Conservation (phyloP, 2,888 invertebrate genomes). For the Drosophila merina region DNA sequence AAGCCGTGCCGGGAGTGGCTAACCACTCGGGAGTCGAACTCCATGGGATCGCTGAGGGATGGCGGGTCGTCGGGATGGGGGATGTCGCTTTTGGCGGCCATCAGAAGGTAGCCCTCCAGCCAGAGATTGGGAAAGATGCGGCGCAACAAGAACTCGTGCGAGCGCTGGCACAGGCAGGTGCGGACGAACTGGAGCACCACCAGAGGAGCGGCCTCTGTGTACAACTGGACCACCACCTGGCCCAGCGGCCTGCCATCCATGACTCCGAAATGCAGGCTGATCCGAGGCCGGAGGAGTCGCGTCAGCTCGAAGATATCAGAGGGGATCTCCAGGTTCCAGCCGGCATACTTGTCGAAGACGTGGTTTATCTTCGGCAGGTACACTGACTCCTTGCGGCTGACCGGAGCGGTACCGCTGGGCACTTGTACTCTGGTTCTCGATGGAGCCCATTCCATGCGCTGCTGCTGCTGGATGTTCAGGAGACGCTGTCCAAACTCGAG, state of each 20-base stretch:
- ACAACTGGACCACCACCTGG: slow-evolving; percentile 65
- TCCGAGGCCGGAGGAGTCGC: slow-evolving; percentile 62
- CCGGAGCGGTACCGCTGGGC: not conserved
- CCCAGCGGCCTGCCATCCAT: slow-evolving; percentile 61
- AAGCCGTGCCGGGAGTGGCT: slow-evolving; percentile 46
- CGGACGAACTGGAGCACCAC: slow-evolving; percentile 69
- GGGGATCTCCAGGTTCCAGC: slow-evolving; percentile 37
- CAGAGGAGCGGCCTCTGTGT: slow-evolving; percentile 72
- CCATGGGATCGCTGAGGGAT: slow-evolving; percentile 31
- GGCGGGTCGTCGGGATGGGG: not conserved
- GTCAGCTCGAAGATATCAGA: slow-evolving; percentile 4
- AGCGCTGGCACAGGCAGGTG: slow-evolving; percentile 43
- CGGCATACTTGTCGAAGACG: slow-evolving; percentile 41
- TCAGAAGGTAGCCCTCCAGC: slow-evolving; percentile 64
- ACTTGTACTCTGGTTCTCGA: too few species aligned
- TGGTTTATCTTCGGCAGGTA: not conserved
- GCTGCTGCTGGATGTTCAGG: slow-evolving; percentile 7
- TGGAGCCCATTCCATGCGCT: not conserved
- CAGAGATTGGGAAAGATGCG: slow-evolving; percentile 67
- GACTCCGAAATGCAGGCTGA: slow-evolving; percentile 66
- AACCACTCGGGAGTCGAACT: slow-evolving; percentile 59
- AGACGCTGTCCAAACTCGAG: slow-evolving; percentile 32
- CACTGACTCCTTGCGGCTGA: too few species aligned
- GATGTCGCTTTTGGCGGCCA: not conserved
- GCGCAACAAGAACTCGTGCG: slow-evolving; percentile 52